Base-by-base conservation (phyloP, 2,113 vertebrate species). In the Rhinolophus ferrumequinum region DNA sequence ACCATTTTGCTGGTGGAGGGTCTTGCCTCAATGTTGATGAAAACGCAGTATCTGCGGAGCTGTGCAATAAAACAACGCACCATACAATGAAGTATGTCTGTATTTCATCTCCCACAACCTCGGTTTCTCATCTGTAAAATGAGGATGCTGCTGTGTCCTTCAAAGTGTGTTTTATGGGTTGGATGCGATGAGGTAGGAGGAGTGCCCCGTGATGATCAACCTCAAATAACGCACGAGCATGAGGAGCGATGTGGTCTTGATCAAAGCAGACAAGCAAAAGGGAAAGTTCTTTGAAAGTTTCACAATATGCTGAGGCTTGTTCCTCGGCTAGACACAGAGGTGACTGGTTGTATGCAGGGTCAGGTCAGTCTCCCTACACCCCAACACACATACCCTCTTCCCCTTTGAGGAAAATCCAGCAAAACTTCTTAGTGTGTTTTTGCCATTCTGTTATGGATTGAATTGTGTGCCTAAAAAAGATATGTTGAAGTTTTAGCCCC, bases 171-270 rank as follows among this genome's bases (percentile, higher is more conserved):
- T 60, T 64, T 7, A 0, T 56, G 47, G 87, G 62, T 50, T 76
- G 47, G 77, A 38, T 9, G 33, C 73, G 52, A 82, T 1, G 28
- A 54, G 1, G 3, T 6, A 2, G 19, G 56, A 62, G 35, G 10
- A 11, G 4, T 12, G 2, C 13, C 15, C 26, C 13, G 26, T 7
- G 18, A 18, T 2, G 64, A 44, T 26, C 6, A 67, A 2, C 11
- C 67, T 67, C 52, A 22, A 19, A 18, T 9, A 33, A 8, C 0
- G 0, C 2, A 1, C 2, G 2, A 60, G 73, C 13, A 0, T 47
- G 2, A n/a, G 50, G 35, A 35, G 38, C 4, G 1, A 3, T 47
- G 76, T 8, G 5, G 67, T 81, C 56, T 52, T 38, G 6, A 18
- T 2, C 11, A 58, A 62, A 2, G 11, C 66, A 56, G 44, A 60